These are phyloP conservation scores for Tachuris rubrigastra DNA, from an alignment of 2,113 vertebrate genomes.

Conservation along the genomic window DNA sequence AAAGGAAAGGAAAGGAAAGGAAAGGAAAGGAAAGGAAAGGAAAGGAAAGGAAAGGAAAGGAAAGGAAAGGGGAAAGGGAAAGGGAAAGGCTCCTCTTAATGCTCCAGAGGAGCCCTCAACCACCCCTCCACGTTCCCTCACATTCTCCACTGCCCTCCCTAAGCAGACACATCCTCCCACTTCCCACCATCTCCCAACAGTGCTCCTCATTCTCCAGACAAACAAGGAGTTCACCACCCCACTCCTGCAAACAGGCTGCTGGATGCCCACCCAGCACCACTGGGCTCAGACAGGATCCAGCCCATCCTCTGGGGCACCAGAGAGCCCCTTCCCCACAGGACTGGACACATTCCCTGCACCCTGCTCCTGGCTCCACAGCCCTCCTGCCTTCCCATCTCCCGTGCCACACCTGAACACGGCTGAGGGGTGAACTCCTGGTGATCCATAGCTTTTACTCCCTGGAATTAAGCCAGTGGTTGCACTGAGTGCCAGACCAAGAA, in stretches of 20 bases:
- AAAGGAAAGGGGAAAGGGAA: no score
- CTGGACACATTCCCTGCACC: not conserved
- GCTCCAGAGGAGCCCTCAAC: not conserved
- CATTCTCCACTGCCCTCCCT: not conserved
- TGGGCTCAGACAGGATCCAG: no score
- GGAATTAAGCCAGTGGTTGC: not conserved
- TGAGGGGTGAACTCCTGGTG: not conserved
- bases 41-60: no score
- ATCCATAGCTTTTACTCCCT: not conserved
- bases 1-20: not conserved
- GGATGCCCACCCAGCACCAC: not conserved
- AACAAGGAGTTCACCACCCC: not conserved
- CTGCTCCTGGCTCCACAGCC: not conserved
- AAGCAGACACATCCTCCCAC: not conserved
- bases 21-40: no score
- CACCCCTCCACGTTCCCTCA: not conserved
- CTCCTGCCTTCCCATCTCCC: not conserved
- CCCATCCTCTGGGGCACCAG: not conserved
- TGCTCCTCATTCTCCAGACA: not conserved
- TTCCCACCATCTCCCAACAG: not conserved
- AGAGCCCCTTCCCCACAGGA: not conserved
- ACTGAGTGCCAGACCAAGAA: not conserved
- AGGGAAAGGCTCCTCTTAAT: no score
- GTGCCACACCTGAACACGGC: not conserved
- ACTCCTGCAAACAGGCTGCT: not conserved